phyloP scores from a whole-genome alignment of 2,888 invertebrate genomes.

The Heteropelma amictum region DNA sequence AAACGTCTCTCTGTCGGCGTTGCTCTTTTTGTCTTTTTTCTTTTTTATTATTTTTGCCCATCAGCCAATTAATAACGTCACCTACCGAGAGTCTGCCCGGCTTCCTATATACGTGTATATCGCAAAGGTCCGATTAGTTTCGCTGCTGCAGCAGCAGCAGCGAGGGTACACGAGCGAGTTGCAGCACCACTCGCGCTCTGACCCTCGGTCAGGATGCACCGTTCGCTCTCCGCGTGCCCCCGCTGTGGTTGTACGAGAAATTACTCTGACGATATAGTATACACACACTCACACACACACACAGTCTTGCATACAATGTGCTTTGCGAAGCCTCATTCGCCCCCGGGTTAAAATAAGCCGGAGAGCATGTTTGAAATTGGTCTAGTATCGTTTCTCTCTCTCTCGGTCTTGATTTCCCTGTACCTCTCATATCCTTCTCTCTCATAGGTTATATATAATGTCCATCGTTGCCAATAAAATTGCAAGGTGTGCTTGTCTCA shows the following conservation, averaged over 20 bases:
- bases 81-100: slow-evolving; percentile 56
- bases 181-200: slow-evolving; percentile 11
- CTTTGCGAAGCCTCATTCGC: slow-evolving; percentile 39
- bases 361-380: slow-evolving; percentile 34
- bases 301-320: no score
- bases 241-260: slow-evolving; percentile 5
- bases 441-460: slow-evolving; percentile 6
- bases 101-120: no score
- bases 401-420: neutral
- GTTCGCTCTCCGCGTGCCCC: slow-evolving; percentile 12
- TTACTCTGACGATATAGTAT: neutral
- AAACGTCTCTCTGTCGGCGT: slow-evolving; percentile 54
- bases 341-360: slow-evolving; percentile 34
- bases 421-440: neutral
- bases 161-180: slow-evolving; percentile 19
- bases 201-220: slow-evolving; percentile 24
- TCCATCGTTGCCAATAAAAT: slow-evolving; percentile 29
- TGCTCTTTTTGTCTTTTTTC: slow-evolving; percentile 52
- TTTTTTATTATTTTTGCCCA: slow-evolving; percentile 60
- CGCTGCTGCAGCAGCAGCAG: slow-evolving; percentile 29
- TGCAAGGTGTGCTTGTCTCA: slow-evolving; percentile 40
- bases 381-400: slow-evolving; percentile 18
- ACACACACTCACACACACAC: neutral
- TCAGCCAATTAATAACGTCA: slow-evolving; percentile 75
- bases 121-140: slow-evolving; percentile 32